Percentiles rank a stretch among this genome's conserved stretches.
Evolutionary conservation across 2,113 vertebrate genomes (phyloP).

Genomic region (Prolemur simus): DNA sequence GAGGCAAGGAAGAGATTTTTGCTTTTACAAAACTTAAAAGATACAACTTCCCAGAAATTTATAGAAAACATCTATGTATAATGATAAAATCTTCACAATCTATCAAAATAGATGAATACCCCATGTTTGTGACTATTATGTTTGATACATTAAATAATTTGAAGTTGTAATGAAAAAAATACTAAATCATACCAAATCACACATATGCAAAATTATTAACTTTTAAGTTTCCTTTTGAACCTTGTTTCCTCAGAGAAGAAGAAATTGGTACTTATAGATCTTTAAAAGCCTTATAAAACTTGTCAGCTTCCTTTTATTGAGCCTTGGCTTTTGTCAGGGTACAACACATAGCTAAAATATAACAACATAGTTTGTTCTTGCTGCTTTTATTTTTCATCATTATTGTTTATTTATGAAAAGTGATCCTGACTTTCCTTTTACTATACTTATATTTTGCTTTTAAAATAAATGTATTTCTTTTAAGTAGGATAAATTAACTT

Average conservation of each 20-base stretch:
- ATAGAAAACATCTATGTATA: not conserved
- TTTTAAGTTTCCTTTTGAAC: not conserved
- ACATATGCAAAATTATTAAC: not conserved
- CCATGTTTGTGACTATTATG: not conserved
- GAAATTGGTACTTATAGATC: not conserved
- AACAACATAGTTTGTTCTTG: not conserved
- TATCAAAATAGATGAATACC: not conserved
- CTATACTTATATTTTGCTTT: not conserved
- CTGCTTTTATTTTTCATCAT: not conserved
- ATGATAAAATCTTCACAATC: not conserved
- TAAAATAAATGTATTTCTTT: constrained; percentile 20
- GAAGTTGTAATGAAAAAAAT: constrained; percentile 8
- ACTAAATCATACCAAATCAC: constrained; percentile 18
- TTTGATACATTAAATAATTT: not conserved
- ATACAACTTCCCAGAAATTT: not conserved
- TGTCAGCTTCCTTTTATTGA: not conserved
- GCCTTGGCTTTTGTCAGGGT: not conserved
- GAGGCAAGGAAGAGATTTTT: not conserved
- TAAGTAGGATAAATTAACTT: not conserved
- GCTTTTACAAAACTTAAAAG: not conserved
- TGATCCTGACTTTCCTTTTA: not conserved
- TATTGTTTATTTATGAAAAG: constrained; percentile 38
- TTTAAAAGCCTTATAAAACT: not conserved
- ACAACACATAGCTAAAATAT: not conserved
- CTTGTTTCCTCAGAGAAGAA: not conserved